Evolutionary conservation across 2,797 vertebrate species (phyloP), one percentile per base, ranked within the genome.

Genomic region (Enoplosus armatus): DNA sequence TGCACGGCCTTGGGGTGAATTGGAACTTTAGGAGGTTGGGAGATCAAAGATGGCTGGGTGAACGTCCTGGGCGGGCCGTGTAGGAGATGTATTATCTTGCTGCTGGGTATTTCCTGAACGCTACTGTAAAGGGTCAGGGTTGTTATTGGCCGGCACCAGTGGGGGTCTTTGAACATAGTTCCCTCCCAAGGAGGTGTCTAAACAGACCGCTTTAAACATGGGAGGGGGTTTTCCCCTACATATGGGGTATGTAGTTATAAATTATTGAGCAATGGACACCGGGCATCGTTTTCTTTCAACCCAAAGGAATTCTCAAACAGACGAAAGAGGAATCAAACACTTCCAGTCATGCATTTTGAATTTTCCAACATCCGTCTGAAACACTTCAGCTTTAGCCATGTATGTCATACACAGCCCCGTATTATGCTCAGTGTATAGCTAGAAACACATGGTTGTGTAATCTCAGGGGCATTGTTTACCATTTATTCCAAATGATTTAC

Each of bases 401-500:
- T 8, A 2, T n/a, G 16, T 31, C 22, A 41, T 12, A 47, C 29
- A 43, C 3, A 43, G 9, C 14, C 47, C 54, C 5, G 14, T 61
- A 37, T 39, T 62, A 12, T 59, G 39, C 60, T 73, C 20, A 33
- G 31, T 47, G 26, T 27, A 58, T 5, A 22, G 54, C 72, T 51
- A 2, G 9, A 75, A 74, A 68, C 59, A 59, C 60, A 33, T 51
- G 35, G 26, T 43, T 54, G 53, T 68, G 63, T 35, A 54, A 55
- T 78, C 79, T 80, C 61, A 51, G 43, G 59, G 77, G 75, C 27
- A 73, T 58, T 79, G 72, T 80, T 86, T 14, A 22, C 47, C 37
- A 47, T 66, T 79, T 45, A 70, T 75, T 80, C 47, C 80, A 37
- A 77, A 78, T 77, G 59, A 81, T 77, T 87, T 84, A 84, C 75